phyloP scores from a whole-genome alignment of 2,888 invertebrate species.

The Lithophane semibrunnea region DNA sequence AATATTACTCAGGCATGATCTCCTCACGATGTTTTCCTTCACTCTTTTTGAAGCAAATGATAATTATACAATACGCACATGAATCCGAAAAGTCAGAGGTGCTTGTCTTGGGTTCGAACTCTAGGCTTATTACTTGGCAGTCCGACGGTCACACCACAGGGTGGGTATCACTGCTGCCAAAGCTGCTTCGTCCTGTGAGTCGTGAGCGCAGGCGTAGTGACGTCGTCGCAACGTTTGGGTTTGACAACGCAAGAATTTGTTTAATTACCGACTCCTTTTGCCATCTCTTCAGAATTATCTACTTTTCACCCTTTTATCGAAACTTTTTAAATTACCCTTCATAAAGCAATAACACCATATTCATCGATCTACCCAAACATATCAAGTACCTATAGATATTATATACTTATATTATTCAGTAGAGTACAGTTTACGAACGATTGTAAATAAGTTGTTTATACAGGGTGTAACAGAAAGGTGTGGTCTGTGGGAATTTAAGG shows the following conservation, averaged over 20 bases:
- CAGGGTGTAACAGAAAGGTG: no score
- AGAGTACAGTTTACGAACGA: slow-evolving; percentile 32
- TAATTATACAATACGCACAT: no score
- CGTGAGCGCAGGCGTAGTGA: background rate
- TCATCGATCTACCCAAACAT: slow-evolving; percentile 48
- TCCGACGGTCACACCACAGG: no score
- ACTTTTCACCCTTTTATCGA: background rate
- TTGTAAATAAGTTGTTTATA: slow-evolving; percentile 22
- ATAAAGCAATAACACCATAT: slow-evolving; percentile 38
- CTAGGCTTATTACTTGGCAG: no score
- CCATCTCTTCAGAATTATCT: background rate
- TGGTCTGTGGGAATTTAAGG: no score
- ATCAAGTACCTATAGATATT: slow-evolving; percentile 53
- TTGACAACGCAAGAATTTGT: background rate
- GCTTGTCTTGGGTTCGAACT: no score
- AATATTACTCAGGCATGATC: no score
- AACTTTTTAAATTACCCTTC: slow-evolving; percentile 1
- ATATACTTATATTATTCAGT: slow-evolving; percentile 14
- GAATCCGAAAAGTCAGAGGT: no score
- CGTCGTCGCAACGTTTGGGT: background rate
- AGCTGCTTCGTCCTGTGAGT: no score
- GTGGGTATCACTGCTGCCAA: no score
- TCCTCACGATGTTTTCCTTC: no score
- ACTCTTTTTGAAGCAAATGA: no score
- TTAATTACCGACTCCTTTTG: background rate